These are phyloP conservation scores for Pherbina coryleti DNA, from an alignment of 2,888 invertebrate genomes.

Conservation along the genomic window DNA sequence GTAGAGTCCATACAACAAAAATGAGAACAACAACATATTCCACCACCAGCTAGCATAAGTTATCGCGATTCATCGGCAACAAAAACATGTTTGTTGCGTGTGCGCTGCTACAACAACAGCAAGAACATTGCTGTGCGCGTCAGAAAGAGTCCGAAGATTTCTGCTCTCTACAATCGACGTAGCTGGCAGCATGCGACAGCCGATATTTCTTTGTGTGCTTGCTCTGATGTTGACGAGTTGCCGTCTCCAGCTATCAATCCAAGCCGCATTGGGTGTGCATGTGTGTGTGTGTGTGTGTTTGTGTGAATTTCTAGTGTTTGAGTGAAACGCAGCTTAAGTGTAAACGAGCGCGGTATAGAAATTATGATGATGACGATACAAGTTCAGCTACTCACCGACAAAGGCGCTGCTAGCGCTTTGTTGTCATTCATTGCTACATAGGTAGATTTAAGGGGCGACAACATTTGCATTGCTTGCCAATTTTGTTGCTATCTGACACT, in stretches of 20 bases:
- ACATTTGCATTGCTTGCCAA: conserved; percentile 18
- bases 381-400: conserved; percentile 54
- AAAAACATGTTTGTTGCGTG: conserved; percentile 3
- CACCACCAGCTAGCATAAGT: too few relatives aligned
- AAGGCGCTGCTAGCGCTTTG: conserved; percentile 50
- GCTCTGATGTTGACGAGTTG: conserved; percentile 44
- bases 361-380: conserved; percentile 25
- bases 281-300: conserved; percentile 7
- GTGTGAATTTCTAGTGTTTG: too few relatives aligned
- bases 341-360: background rate
- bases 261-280: conserved; percentile 2
- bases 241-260: conserved; percentile 45
- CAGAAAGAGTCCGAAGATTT: background rate
- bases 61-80: background rate
- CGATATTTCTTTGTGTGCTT: conserved; percentile 21
- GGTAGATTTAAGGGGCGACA: conserved; percentile 18
- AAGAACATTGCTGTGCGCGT: background rate
- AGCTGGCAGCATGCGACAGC: background rate
- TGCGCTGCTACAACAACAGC: background rate
- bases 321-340: background rate
- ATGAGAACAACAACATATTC: conserved; percentile 15
- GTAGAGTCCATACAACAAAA: background rate
- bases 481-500: conserved; percentile 1
- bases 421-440: conserved; percentile 24
- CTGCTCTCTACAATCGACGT: background rate